Conservation (phyloP, 2,888 invertebrate species). For the Drosophila limbata region DNA sequence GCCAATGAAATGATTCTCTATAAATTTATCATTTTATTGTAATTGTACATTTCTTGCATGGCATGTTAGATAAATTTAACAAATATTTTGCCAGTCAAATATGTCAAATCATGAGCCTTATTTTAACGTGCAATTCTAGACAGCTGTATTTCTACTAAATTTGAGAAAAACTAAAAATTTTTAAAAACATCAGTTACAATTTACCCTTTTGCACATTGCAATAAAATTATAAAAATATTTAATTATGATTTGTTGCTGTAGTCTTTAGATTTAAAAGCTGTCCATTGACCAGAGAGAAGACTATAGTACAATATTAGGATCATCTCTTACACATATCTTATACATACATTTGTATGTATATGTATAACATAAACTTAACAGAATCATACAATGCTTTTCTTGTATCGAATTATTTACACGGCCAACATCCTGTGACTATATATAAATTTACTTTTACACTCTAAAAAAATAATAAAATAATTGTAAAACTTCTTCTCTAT, state of each 20-base stretch:
- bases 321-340: slow-evolving; percentile 6
- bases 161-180: slow-evolving; percentile 12
- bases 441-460: slow-evolving; percentile 29
- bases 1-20: neutral
- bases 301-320: slow-evolving; percentile 18
- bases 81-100: slow-evolving; percentile 12
- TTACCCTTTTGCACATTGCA: slow-evolving; percentile 1
- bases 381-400: slow-evolving; percentile 37
- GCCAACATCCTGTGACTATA: slow-evolving; percentile 17
- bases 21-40: slow-evolving; percentile 1
- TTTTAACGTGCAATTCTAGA: slow-evolving; percentile 5
- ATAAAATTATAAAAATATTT: slow-evolving; percentile 8
- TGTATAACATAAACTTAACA: slow-evolving; percentile 50
- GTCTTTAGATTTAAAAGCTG: slow-evolving; percentile 17
- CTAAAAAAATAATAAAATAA: slow-evolving; percentile 17
- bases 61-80: slow-evolving; percentile 16
- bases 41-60: slow-evolving; percentile 19
- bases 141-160: slow-evolving; percentile 8
- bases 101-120: slow-evolving; percentile 6
- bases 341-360: neutral
- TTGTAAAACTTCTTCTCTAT: slow-evolving; percentile 5
- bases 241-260: slow-evolving; percentile 5
- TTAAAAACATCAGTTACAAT: slow-evolving; percentile 1
- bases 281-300: slow-evolving; percentile 26
- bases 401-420: slow-evolving; percentile 56